These are phyloP conservation scores for Cynopterus brachyotis DNA, from an alignment of 2,113 vertebrate species.

Conservation along the genomic window DNA sequence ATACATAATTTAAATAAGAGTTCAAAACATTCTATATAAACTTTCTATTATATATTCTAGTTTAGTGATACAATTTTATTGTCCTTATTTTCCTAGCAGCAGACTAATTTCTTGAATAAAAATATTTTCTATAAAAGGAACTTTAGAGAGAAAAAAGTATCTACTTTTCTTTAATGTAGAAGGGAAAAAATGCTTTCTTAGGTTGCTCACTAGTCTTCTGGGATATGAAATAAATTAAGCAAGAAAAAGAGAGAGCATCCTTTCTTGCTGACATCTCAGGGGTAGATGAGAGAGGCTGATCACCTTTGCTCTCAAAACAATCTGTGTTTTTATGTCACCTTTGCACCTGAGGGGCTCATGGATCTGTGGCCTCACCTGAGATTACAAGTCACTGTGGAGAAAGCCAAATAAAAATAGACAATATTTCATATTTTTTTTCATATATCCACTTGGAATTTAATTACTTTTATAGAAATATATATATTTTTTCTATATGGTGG, in stretches of 20 bases:
- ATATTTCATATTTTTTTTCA: neutral
- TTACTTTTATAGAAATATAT: neutral
- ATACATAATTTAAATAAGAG: neutral
- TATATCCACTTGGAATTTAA: neutral
- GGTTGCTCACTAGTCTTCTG: neutral
- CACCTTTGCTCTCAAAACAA: neutral
- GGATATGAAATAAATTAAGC: neutral
- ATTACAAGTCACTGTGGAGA: neutral
- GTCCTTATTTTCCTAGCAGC: neutral
- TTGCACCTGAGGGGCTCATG: neutral
- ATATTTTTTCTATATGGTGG: neutral
- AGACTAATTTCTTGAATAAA: neutral
- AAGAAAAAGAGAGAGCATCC: neutral
- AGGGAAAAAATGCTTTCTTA: neutral
- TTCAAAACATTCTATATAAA: neutral
- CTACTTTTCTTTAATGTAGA: neutral
- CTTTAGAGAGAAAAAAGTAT: neutral
- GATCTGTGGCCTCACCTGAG: neutral
- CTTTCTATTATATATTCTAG: neutral
- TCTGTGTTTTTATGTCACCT: neutral
- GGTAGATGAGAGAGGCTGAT: neutral
- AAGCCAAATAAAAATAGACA: neutral
- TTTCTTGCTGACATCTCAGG: neutral
- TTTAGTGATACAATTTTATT: neutral
- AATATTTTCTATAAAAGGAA: neutral